Base-by-base conservation (phyloP, 2,797 vertebrate species). In the Microctenopoma steveboyesi region DNA sequence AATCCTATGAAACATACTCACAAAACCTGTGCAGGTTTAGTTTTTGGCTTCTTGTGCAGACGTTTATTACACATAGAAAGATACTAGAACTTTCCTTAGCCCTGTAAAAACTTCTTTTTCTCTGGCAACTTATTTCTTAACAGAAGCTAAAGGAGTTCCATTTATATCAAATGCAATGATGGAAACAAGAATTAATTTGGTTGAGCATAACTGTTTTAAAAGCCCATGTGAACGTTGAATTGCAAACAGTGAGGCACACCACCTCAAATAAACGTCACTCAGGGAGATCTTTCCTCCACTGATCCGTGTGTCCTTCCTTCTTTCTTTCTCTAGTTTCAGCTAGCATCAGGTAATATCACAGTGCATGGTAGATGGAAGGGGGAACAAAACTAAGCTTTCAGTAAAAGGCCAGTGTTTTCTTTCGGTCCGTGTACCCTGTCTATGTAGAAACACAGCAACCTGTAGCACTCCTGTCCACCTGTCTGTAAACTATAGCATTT, bases 1-100 rank as follows among this genome's bases (percentile, higher is more conserved):
- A 43, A 69, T 25, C 64, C 64, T 77, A 33, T 39, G 28, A 59
- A 65, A 69, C 57, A 60, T 39, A 51, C 35, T 59, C 46, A 54
- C 27, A 46, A 47, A 56, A 51, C 42, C 42, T 51, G 27, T 52
- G 2, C 13, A 40, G 13, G 5, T 48, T 63, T 72, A 45, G 11
- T 42, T 47, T 33, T 35, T 35, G 33, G 33, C 33, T 35, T 35
- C 9, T 35, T 35, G 33, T 35, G 22, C 8, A 35, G 33, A 35
- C 0, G 33, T 35, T 35, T 35, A 35, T 35, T 35, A 35, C 33
- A 35, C 1, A 35, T 35, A 35, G 33, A 35, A 35, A 35, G 33
- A 28, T 15, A 42, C 13, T 35, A 30, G 12, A 59, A n/a, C 6
- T 12, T 1, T 12, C 12, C 1, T 6, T 28, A 53, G 18, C 25